phyloP scores from a whole-genome alignment of 2,888 invertebrate genomes.

The Melipona bicolor region DNA sequence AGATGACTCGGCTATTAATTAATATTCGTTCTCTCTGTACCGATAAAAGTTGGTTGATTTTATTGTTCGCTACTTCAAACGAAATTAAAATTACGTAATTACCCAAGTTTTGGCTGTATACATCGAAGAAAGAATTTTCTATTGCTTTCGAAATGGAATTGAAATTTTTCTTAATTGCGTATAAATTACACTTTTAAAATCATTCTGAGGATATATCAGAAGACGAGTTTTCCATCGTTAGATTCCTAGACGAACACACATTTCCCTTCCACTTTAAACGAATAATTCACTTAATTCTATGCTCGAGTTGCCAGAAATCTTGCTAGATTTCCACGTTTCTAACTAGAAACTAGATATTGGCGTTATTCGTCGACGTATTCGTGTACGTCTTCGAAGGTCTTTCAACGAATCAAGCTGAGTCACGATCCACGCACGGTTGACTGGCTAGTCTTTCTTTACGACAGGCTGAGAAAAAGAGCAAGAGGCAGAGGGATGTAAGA shows the following conservation, averaged over 20 bases:
- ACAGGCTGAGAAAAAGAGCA: conserved; percentile 51
- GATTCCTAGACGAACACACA: background rate
- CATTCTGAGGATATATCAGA: background rate
- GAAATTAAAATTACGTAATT: no score
- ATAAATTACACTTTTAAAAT: background rate
- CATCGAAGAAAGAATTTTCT: no score
- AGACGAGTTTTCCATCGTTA: background rate
- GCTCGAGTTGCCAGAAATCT: background rate
- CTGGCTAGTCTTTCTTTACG: conserved; percentile 63
- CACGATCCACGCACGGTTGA: conserved; percentile 46
- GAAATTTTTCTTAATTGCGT: background rate
- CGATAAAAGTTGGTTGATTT: background rate
- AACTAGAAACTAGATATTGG: no score
- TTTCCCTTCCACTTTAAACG: background rate
- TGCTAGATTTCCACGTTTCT: background rate
- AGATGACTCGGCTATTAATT: background rate
- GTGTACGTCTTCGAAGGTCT: conserved; percentile 3
- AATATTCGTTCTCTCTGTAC: background rate
- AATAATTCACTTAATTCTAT: no score
- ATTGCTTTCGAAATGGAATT: background rate
- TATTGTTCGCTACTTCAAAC: background rate
- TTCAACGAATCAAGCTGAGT: conserved; percentile 41
- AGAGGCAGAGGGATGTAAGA: conserved; percentile 43
- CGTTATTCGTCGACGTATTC: background rate
- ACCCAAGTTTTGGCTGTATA: no score